Conservation (phyloP, 1,140 invertebrate genomes). For the Drepana arcuata region DNA sequence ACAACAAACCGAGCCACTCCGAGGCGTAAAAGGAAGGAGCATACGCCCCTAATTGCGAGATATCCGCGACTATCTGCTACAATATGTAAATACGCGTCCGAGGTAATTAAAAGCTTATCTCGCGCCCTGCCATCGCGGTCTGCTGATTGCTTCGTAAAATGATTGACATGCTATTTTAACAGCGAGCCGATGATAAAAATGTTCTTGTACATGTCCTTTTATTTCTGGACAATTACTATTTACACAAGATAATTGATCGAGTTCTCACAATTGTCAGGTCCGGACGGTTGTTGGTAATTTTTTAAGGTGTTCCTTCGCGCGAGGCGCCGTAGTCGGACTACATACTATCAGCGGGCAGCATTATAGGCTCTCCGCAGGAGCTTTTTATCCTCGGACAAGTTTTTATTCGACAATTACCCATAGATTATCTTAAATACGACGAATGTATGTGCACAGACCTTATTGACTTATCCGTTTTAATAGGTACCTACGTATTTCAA, state of each 20-base stretch:
- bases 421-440: slow-evolving; percentile 61
- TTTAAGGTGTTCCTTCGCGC: slow-evolving; percentile 40
- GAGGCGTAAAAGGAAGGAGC: slow-evolving; percentile 54
- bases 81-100: slow-evolving; percentile 67
- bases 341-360: slow-evolving; percentile 17
- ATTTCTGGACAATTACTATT: slow-evolving; percentile 67
- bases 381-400: no score
- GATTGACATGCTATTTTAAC: slow-evolving; percentile 65
- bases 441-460: slow-evolving; percentile 42
- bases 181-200: slow-evolving; percentile 59
- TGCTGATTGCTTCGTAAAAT: slow-evolving; percentile 61
- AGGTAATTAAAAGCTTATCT: slow-evolving; percentile 69
- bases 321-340: slow-evolving; percentile 37
- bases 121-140: slow-evolving; percentile 39
- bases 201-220: slow-evolving; percentile 53
- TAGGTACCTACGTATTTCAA: slow-evolving; percentile 26
- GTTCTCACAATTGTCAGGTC: slow-evolving; percentile 67
- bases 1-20: slow-evolving; percentile 27
- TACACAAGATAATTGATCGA: slow-evolving; percentile 64
- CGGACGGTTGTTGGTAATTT: slow-evolving; percentile 56
- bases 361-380: slow-evolving; percentile 32
- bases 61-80: slow-evolving; percentile 56
- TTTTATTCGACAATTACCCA: slow-evolving; percentile 27
- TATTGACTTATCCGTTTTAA: slow-evolving; percentile 29
- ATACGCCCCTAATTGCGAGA: slow-evolving; percentile 64